Evolutionary conservation across 2,888 invertebrate genomes (phyloP).

Genomic region (Aphelenchoides bicaudatus): DNA sequence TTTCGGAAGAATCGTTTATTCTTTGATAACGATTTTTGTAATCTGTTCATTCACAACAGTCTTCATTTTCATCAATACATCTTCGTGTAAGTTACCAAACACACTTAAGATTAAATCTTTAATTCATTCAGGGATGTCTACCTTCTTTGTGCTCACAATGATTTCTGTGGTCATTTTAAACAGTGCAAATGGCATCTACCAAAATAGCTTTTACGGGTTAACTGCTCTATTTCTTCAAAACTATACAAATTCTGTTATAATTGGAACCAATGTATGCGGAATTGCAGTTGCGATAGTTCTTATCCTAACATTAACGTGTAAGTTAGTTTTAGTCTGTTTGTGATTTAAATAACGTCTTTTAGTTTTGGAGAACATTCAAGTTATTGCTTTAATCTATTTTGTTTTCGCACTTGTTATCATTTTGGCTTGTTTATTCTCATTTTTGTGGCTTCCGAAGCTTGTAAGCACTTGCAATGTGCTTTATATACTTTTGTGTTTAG

Average conservation of each 20-base stretch:
- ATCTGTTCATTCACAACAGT: conserved; percentile 62
- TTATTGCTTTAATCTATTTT: conserved; percentile 91
- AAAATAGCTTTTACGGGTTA: conserved; percentile 89
- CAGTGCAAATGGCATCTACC: conserved; percentile 85
- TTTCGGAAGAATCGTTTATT: conserved; percentile 75
- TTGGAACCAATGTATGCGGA: conserved; percentile 64
- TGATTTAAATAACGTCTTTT: conserved; percentile 24
- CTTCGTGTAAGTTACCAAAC: conserved; percentile 62
- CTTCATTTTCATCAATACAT: conserved; percentile 63
- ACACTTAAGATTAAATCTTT: too few species aligned
- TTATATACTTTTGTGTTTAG: conserved; percentile 8
- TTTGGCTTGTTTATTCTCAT: conserved; percentile 87
- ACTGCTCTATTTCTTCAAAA: conserved; percentile 77
- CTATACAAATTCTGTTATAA: conserved; percentile 88
- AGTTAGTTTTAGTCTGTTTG: conserved; percentile 26
- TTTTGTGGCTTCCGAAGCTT: conserved; percentile 76
- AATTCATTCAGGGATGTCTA: conserved; percentile 61
- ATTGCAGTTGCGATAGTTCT: conserved; percentile 58
- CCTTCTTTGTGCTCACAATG: conserved; percentile 64
- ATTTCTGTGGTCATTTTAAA: conserved; percentile 63
- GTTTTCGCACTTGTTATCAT: conserved; percentile 86
- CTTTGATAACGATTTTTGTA: conserved; percentile 51
- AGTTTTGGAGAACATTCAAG: conserved; percentile 32
- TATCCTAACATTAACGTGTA: conserved; percentile 50
- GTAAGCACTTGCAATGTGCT: conserved; percentile 10